Evolutionary conservation across 1,140 invertebrate species (phyloP).

Genomic region (Drosophila nannoptera): DNA sequence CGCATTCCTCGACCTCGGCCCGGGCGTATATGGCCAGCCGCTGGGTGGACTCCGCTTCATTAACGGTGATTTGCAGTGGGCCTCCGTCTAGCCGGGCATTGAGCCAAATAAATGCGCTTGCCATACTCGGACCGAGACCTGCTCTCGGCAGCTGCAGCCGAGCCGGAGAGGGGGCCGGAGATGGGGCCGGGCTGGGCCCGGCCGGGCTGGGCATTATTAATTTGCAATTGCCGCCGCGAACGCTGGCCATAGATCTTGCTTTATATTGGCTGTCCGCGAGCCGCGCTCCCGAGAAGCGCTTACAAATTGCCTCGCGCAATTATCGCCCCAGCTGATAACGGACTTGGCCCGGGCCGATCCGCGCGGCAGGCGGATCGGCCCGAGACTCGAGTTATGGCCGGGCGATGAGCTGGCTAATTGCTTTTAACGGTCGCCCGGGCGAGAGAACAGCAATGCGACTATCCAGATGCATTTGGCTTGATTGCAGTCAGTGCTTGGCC

Average conservation of each 20-base stretch:
- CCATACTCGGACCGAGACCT: constrained; percentile 5
- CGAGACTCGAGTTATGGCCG: constrained; percentile 24
- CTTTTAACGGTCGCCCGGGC: constrained; percentile 47
- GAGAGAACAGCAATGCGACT: constrained; percentile 58
- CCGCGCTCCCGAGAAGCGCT: constrained; percentile 43
- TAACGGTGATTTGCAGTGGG: constrained; percentile 71
- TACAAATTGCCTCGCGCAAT: constrained; percentile 69
- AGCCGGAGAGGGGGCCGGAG: constrained; percentile 1
- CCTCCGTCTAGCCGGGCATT: constrained; percentile 50
- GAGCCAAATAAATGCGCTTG: constrained; percentile 62
- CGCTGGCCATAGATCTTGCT: constrained; percentile 61
- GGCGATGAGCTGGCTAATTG: constrained; percentile 62
- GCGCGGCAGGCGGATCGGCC: constrained; percentile 9
- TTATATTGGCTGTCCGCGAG: constrained; percentile 57
- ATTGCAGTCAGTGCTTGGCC: constrained; percentile 33
- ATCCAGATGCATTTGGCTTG: constrained; percentile 61
- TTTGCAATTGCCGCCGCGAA: constrained; percentile 39
- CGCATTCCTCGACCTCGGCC: constrained; percentile 25
- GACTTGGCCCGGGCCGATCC: constrained; percentile 15
- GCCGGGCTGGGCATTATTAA: constrained; percentile 56
- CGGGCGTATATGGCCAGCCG: constrained; percentile 1
- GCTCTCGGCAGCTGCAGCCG: neutral
- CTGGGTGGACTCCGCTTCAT: constrained; percentile 37
- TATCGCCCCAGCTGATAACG: constrained; percentile 65
- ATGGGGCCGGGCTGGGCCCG: neutral